Percentiles rank a stretch among this genome's conserved stretches.
These are phyloP conservation scores for Ellobium chinense DNA, from an alignment of 2,888 invertebrate species.

Conservation along the genomic window DNA sequence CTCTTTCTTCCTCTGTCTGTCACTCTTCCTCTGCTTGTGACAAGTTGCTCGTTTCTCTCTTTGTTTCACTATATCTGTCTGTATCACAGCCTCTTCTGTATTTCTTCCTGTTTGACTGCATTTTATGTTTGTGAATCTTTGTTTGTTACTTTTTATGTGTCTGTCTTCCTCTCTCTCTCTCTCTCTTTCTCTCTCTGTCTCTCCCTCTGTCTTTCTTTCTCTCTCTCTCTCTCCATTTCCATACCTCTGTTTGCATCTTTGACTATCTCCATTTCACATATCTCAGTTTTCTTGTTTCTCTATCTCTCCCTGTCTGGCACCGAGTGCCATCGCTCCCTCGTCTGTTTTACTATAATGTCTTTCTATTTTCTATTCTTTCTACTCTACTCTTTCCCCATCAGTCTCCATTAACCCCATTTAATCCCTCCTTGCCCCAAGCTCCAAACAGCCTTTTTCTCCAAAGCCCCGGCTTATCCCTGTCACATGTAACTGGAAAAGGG, in stretches of 20 bases:
- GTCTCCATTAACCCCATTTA: too few species aligned
- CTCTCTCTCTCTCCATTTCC: not conserved
- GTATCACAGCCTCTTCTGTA: not conserved
- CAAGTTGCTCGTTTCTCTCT: conserved; percentile 10
- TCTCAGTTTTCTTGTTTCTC: too few species aligned
- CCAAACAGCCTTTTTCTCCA: too few species aligned
- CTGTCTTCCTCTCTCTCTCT: not conserved
- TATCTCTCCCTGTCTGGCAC: too few species aligned
- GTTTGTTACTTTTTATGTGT: not conserved
- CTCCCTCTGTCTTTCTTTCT: not conserved
- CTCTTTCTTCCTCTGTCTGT: not conserved
- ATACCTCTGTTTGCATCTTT: not conserved
- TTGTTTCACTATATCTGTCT: conserved; percentile 24
- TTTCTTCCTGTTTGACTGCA: not conserved
- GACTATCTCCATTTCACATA: not conserved
- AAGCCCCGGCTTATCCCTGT: too few species aligned
- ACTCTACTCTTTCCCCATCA: too few species aligned
- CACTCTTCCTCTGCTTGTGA: conserved; percentile 6
- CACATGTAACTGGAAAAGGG: too few species aligned
- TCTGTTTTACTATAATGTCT: too few species aligned
- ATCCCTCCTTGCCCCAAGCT: too few species aligned
- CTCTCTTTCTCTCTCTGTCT: not conserved
- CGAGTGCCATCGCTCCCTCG: too few species aligned
- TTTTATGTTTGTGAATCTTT: not conserved
- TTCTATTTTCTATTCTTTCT: too few species aligned